A percentile compares a stretch with the other conserved stretches of the same genome.
Evolutionary conservation across 2,888 invertebrate species (phyloP).

Genomic region (Phyllotreta striolata): DNA sequence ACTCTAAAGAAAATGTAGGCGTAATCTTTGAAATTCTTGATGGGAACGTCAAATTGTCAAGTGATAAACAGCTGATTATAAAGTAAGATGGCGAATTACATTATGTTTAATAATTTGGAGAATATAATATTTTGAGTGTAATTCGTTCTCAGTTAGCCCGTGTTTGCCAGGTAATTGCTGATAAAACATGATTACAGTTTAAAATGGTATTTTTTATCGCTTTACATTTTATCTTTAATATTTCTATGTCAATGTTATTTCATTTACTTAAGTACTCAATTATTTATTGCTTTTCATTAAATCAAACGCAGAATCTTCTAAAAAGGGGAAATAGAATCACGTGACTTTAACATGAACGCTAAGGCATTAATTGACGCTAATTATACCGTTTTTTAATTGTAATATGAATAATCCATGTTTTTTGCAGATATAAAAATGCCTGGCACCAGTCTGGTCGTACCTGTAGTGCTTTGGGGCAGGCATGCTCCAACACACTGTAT

Average conservation of each 20-base stretch:
- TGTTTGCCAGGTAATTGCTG: conserved; percentile 34
- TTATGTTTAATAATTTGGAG: conserved; percentile 45
- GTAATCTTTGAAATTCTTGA: too few relatives aligned
- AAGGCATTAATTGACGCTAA: conserved; percentile 48
- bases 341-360: conserved; percentile 39
- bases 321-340: conserved; percentile 36
- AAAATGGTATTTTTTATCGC: conserved; percentile 2
- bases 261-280: conserved; percentile 43
- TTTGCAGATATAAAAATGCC: conserved; percentile 65
- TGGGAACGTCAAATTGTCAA: conserved; percentile 29
- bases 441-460: conserved; percentile 92
- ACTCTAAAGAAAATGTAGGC: too few relatives aligned
- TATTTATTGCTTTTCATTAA: conserved; percentile 40
- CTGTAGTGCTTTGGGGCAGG: conserved; percentile 97
- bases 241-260: conserved; percentile 42
- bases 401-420: conserved; percentile 11
- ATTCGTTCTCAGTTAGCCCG: conserved; percentile 50
- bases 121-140: conserved; percentile 51
- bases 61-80: conserved; percentile 56
- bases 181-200: conserved; percentile 39
- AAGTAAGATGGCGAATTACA: conserved; percentile 56
- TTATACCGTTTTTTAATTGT: not conserved
- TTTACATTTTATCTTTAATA: conserved; percentile 17
- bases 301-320: conserved; percentile 31
- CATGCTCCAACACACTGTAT: conserved; percentile 97